phyloP scores from a whole-genome alignment of 1,140 invertebrate species.

The Heliconius hewitsoni region DNA sequence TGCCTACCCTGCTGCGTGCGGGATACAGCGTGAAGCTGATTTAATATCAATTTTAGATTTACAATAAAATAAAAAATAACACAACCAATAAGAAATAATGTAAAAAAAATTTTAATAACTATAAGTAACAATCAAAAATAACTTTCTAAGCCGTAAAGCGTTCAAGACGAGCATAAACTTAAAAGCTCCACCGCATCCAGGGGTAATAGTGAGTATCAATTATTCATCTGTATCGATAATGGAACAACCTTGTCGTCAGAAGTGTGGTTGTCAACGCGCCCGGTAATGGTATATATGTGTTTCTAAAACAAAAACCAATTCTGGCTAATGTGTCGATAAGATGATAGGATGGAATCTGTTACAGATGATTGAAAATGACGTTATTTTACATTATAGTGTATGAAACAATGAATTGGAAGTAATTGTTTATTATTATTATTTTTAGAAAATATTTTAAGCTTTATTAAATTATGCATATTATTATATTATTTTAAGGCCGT shows the following conservation, averaged over 20 bases:
- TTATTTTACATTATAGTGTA: background rate
- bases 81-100: no score
- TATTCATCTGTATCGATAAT: slow-evolving; percentile 76
- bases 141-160: slow-evolving; percentile 7
- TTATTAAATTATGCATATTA: no score
- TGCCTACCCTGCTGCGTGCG: no score
- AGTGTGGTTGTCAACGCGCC: slow-evolving; percentile 70
- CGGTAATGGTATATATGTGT: slow-evolving; percentile 60
- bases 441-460: no score
- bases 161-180: slow-evolving; percentile 15
- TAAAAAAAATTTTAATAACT: background rate
- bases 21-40: no score
- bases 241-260: slow-evolving; percentile 75
- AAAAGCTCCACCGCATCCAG: slow-evolving; percentile 48
- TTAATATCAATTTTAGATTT: no score
- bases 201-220: slow-evolving; percentile 62
- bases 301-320: slow-evolving; percentile 61
- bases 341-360: slow-evolving; percentile 36
- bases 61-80: background rate
- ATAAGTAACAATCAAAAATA: slow-evolving; percentile 1
- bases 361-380: slow-evolving; percentile 10
- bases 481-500: no score
- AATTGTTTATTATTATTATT: no score
- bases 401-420: no score
- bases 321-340: slow-evolving; percentile 48